A percentile compares a stretch with the other conserved stretches of the same genome.
These are phyloP conservation scores for Eumerus sabulonum DNA, from an alignment of 2,888 invertebrate species.

Conservation along the genomic window DNA sequence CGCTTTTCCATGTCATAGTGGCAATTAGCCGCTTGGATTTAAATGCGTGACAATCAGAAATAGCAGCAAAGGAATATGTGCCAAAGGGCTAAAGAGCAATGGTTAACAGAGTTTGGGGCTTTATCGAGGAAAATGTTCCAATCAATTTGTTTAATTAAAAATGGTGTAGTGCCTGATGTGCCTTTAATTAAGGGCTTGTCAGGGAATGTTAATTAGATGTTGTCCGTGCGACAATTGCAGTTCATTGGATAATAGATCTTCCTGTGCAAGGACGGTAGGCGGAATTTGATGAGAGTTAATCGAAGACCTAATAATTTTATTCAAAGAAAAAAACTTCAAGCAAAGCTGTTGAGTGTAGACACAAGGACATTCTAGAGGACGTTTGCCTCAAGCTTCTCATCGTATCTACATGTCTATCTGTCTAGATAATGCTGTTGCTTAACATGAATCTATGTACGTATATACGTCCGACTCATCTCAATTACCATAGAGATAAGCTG, in stretches of 20 bases:
- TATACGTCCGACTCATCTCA: slow-evolving; percentile 2
- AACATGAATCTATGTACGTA: neutral
- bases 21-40: slow-evolving; percentile 51
- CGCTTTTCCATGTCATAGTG: neutral
- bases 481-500: slow-evolving; percentile 53
- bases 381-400: slow-evolving; percentile 14
- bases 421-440: slow-evolving; percentile 7
- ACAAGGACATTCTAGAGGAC: slow-evolving; percentile 44
- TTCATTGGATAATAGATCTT: too few relatives aligned
- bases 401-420: slow-evolving; percentile 23
- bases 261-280: slow-evolving; percentile 22
- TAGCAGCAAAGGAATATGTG: slow-evolving; percentile 1
- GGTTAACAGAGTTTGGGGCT: slow-evolving; percentile 35
- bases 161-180: slow-evolving; percentile 36
- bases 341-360: too few relatives aligned
- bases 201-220: slow-evolving; percentile 56
- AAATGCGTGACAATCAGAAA: slow-evolving; percentile 62
- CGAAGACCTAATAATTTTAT: too few relatives aligned
- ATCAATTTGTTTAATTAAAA: slow-evolving; percentile 64
- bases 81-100: slow-evolving; percentile 12
- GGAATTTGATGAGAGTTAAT: slow-evolving; percentile 24
- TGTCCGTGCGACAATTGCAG: too few relatives aligned
- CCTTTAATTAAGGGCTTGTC: slow-evolving; percentile 45
- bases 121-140: slow-evolving; percentile 46
- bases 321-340: too few relatives aligned